Evolutionary conservation across 2,888 invertebrate species (phyloP).

Genomic region (Chrysomela aeneicollis): DNA sequence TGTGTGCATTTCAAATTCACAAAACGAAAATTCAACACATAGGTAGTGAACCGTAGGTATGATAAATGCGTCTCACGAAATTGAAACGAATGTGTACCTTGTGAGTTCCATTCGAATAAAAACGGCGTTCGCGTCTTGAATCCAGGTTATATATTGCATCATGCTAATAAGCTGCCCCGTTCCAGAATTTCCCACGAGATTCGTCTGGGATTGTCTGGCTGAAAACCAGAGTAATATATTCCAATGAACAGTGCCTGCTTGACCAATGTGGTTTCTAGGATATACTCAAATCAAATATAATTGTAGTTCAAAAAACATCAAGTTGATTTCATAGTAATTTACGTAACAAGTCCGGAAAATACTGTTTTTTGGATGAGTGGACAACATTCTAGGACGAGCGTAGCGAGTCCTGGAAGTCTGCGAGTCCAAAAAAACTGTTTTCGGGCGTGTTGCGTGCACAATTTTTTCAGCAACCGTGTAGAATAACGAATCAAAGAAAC

Average conservation of each 20-base stretch:
- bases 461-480: too few relatives aligned
- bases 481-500: too few relatives aligned
- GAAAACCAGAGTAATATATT: slow-evolving; percentile 5
- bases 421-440: too few relatives aligned
- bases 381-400: too few relatives aligned
- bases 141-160: slow-evolving; percentile 24
- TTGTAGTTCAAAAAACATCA: too few relatives aligned
- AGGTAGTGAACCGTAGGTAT: slow-evolving; percentile 16
- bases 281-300: too few relatives aligned
- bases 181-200: slow-evolving; percentile 17
- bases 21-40: not conserved
- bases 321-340: too few relatives aligned
- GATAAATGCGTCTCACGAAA: slow-evolving; percentile 23
- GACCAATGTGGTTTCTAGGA: too few relatives aligned
- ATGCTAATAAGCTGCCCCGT: slow-evolving; percentile 21
- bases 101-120: slow-evolving; percentile 21
- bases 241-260: not conserved
- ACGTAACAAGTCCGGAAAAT: too few relatives aligned
- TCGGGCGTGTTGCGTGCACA: too few relatives aligned
- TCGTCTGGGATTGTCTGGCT: not conserved
- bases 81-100: slow-evolving; percentile 30
- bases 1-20: not conserved
- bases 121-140: slow-evolving; percentile 16
- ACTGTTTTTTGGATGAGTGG: too few relatives aligned
- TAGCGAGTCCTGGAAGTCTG: too few relatives aligned